Conservation (phyloP, 2,113 vertebrate genomes). For the Calonectris borealis region DNA sequence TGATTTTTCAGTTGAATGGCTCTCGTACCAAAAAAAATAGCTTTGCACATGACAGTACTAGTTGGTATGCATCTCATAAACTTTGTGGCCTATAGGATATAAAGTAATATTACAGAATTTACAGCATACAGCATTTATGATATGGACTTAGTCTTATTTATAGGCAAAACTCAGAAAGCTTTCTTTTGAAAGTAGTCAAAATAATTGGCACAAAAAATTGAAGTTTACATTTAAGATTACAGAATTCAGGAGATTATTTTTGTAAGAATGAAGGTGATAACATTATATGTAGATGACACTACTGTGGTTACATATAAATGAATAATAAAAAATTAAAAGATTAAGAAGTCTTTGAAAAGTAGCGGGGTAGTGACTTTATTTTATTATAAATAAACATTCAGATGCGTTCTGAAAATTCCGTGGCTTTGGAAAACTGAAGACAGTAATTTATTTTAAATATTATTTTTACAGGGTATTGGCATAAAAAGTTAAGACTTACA, state of each 20-base stretch:
- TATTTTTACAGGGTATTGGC: not conserved
- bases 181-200: not conserved
- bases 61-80: not conserved
- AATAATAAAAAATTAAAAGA: slow-evolving; percentile 28
- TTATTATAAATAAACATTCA: slow-evolving; percentile 25
- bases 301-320: slow-evolving; percentile 24
- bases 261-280: slow-evolving; percentile 16
- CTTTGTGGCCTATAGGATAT: not conserved
- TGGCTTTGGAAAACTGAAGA: not conserved
- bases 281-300: not conserved
- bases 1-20: slow-evolving; percentile 23
- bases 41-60: not conserved
- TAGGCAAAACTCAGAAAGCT: slow-evolving; percentile 8
- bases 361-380: not conserved
- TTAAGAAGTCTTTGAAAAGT: not conserved
- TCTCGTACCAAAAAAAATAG: not conserved
- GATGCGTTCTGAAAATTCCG: slow-evolving; percentile 17
- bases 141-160: not conserved
- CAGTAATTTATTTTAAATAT: not conserved
- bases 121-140: not conserved
- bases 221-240: not conserved
- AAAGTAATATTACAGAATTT: not conserved
- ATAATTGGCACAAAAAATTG: not conserved
- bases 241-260: not conserved
- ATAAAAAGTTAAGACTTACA: not conserved